A percentile compares a stretch with the other conserved stretches of the same genome.
These are phyloP conservation scores for Syncerus caffer DNA, from an alignment of 2,797 vertebrate genomes.

Conservation along the genomic window DNA sequence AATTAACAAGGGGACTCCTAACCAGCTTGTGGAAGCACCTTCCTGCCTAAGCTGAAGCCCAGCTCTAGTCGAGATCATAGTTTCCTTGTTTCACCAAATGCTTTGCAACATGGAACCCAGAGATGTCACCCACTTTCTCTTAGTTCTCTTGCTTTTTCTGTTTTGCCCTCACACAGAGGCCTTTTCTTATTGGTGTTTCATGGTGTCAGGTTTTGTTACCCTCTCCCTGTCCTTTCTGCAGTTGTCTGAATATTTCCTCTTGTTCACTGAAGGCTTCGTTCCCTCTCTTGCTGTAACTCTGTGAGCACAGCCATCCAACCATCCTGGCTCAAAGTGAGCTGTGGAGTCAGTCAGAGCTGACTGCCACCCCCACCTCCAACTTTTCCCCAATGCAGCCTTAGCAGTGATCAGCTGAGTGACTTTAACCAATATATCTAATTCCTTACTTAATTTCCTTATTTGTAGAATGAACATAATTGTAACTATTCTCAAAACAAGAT, in stretches of 20 bases:
- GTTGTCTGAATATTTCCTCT: neutral
- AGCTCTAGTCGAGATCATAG: neutral
- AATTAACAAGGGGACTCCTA: neutral
- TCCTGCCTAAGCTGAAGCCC: neutral
- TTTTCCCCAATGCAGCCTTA: neutral
- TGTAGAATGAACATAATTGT: neutral
- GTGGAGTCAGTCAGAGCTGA: neutral
- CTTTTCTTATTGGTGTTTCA: neutral
- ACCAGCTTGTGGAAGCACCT: neutral
- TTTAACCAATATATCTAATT: neutral
- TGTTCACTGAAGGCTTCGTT: neutral
- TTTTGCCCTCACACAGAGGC: neutral
- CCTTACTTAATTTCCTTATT: neutral
- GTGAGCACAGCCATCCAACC: neutral
- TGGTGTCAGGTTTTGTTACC: neutral
- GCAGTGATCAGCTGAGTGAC: neutral
- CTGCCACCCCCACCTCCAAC: fast-evolving
- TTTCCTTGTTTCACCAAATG: neutral
- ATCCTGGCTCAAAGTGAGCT: neutral
- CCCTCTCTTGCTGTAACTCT: neutral
- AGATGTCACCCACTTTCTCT: neutral
- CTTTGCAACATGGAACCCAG: neutral
- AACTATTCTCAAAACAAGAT: neutral
- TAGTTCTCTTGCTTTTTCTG: neutral
- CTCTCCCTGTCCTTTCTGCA: neutral